phyloP scores from a whole-genome alignment of 2,113 vertebrate genomes.

The Entomyzon cyanotis region DNA sequence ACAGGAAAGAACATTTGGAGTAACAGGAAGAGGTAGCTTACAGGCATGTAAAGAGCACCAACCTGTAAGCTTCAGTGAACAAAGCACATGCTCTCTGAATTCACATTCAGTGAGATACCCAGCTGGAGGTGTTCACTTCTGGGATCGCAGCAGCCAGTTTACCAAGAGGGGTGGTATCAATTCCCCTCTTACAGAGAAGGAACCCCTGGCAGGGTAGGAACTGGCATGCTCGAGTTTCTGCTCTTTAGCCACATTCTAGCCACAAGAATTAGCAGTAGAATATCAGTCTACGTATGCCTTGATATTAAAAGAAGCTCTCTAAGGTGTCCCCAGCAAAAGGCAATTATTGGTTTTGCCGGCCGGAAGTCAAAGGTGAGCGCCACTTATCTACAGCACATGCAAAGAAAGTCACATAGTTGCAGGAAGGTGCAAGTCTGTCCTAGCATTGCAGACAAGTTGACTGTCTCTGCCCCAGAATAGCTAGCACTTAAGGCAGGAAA shows the following conservation, averaged over 20 bases:
- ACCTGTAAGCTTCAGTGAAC: not conserved
- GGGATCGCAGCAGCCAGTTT: not conserved
- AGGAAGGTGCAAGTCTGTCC: not conserved
- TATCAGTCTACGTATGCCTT: not conserved
- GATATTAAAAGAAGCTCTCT: not conserved
- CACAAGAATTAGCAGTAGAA: not conserved
- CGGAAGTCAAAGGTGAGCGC: not conserved
- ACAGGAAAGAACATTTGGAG: not conserved
- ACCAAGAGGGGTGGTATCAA: not conserved
- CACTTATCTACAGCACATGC: accelerated
- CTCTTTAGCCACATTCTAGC: not conserved
- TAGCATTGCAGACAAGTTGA: not conserved
- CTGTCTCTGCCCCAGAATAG: not conserved
- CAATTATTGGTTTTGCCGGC: not conserved
- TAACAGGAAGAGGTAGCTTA: not conserved
- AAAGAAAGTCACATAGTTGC: not conserved
- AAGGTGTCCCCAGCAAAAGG: not conserved
- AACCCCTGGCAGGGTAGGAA: not conserved
- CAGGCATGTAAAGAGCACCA: not conserved
- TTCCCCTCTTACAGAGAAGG: not conserved
- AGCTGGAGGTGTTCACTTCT: not conserved
- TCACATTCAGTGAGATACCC: not conserved
- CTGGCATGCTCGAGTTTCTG: not conserved
- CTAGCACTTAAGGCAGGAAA: not conserved
- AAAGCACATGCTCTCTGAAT: not conserved